These are phyloP conservation scores for Epinephelus lanceolatus DNA, from an alignment of 2,113 vertebrate species.

Conservation along the genomic window DNA sequence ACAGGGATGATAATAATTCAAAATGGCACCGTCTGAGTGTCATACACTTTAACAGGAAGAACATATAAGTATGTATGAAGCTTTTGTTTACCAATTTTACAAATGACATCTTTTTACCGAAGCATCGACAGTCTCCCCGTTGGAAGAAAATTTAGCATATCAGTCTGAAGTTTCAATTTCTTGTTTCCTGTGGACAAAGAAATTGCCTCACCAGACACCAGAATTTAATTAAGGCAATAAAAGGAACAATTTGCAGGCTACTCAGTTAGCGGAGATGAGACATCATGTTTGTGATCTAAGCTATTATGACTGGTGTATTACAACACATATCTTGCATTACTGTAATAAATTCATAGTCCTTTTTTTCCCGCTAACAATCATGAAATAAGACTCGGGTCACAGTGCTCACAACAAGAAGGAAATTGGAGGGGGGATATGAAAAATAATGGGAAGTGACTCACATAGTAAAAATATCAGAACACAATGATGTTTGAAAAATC, in stretches of 20 bases:
- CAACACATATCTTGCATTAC: background rate
- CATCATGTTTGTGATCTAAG: background rate
- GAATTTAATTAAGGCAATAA: slow-evolving; percentile 18
- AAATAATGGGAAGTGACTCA: background rate
- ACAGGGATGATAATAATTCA: background rate
- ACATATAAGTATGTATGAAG: too few relatives aligned
- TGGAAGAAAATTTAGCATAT: background rate
- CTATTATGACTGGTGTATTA: background rate
- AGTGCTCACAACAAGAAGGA: background rate
- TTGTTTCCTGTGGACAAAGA: background rate
- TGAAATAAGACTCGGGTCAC: background rate
- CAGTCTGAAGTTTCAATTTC: background rate
- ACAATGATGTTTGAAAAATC: background rate
- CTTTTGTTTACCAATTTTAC: background rate
- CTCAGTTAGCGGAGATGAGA: slow-evolving; percentile 6
- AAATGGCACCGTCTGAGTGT: background rate
- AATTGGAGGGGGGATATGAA: background rate
- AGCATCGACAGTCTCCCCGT: background rate
- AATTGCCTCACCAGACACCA: slow-evolving; percentile 3
- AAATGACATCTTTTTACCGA: background rate
- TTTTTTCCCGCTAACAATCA: background rate
- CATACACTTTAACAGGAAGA: background rate
- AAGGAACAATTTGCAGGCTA: background rate
- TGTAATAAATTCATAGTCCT: background rate
- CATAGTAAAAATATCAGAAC: background rate